These are phyloP conservation scores for Luscinia luscinia DNA, from an alignment of 2,797 vertebrate species.

Conservation along the genomic window DNA sequence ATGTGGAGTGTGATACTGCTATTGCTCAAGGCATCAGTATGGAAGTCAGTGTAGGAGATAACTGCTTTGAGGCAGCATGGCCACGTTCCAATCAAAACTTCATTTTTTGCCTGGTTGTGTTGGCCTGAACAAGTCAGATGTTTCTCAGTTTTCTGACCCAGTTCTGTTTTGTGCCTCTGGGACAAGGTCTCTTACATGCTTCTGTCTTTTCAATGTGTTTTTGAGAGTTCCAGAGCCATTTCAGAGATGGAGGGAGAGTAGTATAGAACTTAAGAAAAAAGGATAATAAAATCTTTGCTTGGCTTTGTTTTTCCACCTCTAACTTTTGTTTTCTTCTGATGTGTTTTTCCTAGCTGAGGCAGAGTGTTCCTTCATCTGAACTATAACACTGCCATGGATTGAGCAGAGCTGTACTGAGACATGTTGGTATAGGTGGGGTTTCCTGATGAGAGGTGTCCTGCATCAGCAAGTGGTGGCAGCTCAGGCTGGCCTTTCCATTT, in stretches of 20 bases:
- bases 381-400: neutral
- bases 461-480: neutral
- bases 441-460: neutral
- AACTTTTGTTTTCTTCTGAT: neutral
- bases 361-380: neutral
- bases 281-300: neutral
- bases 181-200: constrained; percentile 16
- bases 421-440: fast-evolving
- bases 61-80: neutral
- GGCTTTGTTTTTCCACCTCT: fast-evolving
- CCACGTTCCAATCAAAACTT: constrained; percentile 41
- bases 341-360: neutral
- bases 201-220: constrained; percentile 11
- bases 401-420: neutral
- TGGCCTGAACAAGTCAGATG: constrained; percentile 38
- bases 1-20: neutral
- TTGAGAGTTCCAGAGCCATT: neutral
- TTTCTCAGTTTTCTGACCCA: constrained; percentile 57
- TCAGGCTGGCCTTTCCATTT: neutral
- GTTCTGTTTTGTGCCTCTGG: constrained; percentile 45
- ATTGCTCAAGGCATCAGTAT: neutral
- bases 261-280: neutral
- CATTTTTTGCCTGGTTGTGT: constrained; percentile 34
- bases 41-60: neutral
- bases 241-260: neutral